A percentile compares a stretch with the other conserved stretches of the same genome.
Conservation (phyloP, 2,888 invertebrate genomes). For the Tinea semifulvella region DNA sequence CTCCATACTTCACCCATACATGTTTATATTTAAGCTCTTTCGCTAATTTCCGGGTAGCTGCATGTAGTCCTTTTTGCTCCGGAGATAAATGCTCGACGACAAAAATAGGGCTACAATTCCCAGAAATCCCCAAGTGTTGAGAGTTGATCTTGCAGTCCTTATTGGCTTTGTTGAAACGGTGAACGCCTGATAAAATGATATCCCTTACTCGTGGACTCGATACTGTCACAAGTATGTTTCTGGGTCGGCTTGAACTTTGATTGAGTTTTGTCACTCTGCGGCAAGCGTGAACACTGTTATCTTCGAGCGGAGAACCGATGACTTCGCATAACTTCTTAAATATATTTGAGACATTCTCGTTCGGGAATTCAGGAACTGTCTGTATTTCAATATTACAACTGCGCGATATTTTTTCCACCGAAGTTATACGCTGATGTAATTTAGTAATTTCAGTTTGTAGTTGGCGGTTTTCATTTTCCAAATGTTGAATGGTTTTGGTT, state of each 20-base stretch:
- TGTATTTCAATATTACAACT: conserved; percentile 18
- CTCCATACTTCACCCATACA: conserved; percentile 3
- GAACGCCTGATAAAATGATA: conserved; percentile 17
- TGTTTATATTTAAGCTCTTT: conserved; percentile 2
- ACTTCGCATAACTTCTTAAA: conserved; percentile 14
- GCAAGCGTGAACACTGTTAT: conserved; percentile 10
- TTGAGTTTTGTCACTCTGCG: conserved; percentile 19
- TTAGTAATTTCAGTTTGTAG: conserved; percentile 10
- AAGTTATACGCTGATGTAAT: conserved; percentile 8
- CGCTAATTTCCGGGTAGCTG: conserved; percentile 4
- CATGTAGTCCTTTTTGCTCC: conserved; percentile 17
- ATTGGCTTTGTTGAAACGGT: conserved; percentile 19
- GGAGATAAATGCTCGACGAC: conserved; percentile 19
- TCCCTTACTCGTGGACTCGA: conserved; percentile 18
- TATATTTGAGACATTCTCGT: conserved; percentile 13
- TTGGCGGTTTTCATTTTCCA: background rate
- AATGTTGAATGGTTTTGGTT: conserved; percentile 6
- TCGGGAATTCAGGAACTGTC: conserved; percentile 15
- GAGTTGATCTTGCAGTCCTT: conserved; percentile 13
- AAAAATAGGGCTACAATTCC: conserved; percentile 16
- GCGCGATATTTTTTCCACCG: conserved; percentile 17
- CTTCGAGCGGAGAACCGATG: background rate
- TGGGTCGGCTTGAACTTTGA: conserved; percentile 14
- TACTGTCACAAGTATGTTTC: conserved; percentile 8
- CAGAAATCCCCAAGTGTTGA: conserved; percentile 14